Percentiles rank a stretch among this genome's conserved stretches.
Evolutionary conservation across 2,113 vertebrate species (phyloP).

Genomic region (Himantopus leucocephalus): DNA sequence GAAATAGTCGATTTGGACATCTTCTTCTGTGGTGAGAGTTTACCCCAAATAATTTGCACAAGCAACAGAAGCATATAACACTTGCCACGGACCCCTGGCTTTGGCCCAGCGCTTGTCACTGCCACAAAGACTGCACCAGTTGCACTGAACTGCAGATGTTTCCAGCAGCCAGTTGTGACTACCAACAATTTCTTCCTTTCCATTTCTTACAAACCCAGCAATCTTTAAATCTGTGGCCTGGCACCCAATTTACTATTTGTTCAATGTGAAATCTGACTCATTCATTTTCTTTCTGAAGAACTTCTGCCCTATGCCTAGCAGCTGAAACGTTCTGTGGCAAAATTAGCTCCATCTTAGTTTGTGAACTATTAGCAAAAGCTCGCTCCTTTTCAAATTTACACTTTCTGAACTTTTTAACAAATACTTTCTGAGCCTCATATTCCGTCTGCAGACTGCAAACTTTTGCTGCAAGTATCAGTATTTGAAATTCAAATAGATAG

Average conservation of each 20-base stretch:
- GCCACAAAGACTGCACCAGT: not conserved
- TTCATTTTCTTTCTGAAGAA: not conserved
- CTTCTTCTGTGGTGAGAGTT: not conserved
- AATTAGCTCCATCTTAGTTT: not conserved
- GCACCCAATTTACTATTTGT: not conserved
- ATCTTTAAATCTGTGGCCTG: not conserved
- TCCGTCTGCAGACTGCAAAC: not conserved
- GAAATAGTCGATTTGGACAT: not conserved
- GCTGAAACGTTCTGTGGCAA: not conserved
- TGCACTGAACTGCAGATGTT: not conserved
- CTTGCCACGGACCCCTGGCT: not conserved
- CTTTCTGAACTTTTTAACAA: not conserved
- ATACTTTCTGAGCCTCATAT: not conserved
- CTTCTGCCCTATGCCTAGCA: not conserved
- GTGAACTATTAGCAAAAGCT: not conserved
- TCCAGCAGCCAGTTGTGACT: not conserved
- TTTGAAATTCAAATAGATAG: not conserved
- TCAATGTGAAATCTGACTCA: not conserved
- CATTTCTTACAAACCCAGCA: not conserved
- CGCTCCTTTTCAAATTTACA: not conserved
- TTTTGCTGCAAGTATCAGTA: not conserved
- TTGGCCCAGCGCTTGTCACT: not conserved
- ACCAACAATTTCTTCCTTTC: not conserved
- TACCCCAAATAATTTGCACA: not conserved
- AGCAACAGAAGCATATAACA: not conserved